These are phyloP conservation scores for Stratiomys singularior DNA, from an alignment of 2,888 invertebrate genomes.

Conservation along the genomic window DNA sequence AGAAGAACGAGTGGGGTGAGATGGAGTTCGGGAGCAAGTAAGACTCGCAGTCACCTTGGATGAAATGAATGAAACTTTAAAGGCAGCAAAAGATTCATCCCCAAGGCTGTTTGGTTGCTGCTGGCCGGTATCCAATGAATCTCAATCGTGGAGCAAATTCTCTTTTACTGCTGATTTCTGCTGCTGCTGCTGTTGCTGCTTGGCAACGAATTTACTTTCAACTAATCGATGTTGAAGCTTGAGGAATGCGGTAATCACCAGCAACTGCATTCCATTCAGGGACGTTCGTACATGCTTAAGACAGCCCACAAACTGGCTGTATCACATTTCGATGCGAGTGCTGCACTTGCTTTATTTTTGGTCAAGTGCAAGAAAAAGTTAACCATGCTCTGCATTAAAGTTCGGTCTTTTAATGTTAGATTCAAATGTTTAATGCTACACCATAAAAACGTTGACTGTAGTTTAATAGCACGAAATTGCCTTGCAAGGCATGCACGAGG, in stretches of 20 bases:
- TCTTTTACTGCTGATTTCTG: not conserved
- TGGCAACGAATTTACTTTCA: constrained; percentile 10
- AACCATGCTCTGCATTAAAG: too few species aligned
- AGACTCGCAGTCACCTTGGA: constrained; percentile 37
- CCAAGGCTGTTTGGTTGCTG: constrained; percentile 6
- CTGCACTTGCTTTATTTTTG: too few species aligned
- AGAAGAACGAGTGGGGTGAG: not conserved
- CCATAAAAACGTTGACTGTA: too few species aligned
- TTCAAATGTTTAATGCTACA: too few species aligned
- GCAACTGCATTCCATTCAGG: constrained; percentile 30
- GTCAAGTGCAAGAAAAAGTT: too few species aligned
- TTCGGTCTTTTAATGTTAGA: not conserved
- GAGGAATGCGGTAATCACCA: constrained; percentile 34
- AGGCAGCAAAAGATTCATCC: not conserved
- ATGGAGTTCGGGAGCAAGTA: constrained; percentile 13
- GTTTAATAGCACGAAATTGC: too few species aligned
- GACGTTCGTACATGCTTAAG: constrained; percentile 10
- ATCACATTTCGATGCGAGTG: not conserved
- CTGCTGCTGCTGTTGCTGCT: not conserved
- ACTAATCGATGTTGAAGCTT: not conserved
- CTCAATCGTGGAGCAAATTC: not conserved
- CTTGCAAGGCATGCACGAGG: too few species aligned
- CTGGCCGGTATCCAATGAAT: not conserved
- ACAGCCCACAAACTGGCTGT: not conserved
- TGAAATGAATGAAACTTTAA: not conserved